Evolutionary conservation across 1,140 invertebrate genomes (phyloP), one percentile per base, ranked within the genome.

Genomic region (Acromyrmex heyeri): DNA sequence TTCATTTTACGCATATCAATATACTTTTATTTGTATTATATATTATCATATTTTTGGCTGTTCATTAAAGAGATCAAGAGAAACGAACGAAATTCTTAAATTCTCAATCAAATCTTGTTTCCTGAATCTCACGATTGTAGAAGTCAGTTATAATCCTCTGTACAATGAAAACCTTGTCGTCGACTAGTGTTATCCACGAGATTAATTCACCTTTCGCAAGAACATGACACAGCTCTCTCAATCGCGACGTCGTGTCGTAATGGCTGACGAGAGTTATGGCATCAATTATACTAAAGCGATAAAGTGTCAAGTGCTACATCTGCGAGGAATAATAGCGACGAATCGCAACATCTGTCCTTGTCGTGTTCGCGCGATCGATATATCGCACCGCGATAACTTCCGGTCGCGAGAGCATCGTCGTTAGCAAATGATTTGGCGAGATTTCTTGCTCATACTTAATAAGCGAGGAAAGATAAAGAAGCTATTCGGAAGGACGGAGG

Each of bases 231-330:
- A 53, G 24, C 77, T 79, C 62, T 27, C 64, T 79, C 77, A 69
- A 79, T 79, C 77, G 48, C n/a, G 21, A 38, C 21, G 30, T 69
- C n/a, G 30, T 16, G 48, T 69, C n/a, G 21, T 81, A 81, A 81
- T 81, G 50, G 64, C 30, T 38, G 10, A 21, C 77, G 21, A 55
- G 64, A 81, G 48, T 62, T 77, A 62, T 61, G 75, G 30, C 48
- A 70, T 81, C 77, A 81, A 81, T 81, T 70, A 81, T 81, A 27
- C 48, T 55, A 70, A 70, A 44, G 24, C 38, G 75, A 34, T 62
- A 18, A 62, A 81, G 48, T 70, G 48, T 70, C 77, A 55, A 81
- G 64, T 69, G 30, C 30, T 53, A 24, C 62, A 79, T 79, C 79
- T 83, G 55, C 38, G 69, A 61, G 69, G 44, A 62, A 62, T 59